Evolutionary conservation across 2,797 vertebrate species (phyloP), one percentile per base, ranked within the genome.

Genomic region (Petrocephalus schoutedeni): DNA sequence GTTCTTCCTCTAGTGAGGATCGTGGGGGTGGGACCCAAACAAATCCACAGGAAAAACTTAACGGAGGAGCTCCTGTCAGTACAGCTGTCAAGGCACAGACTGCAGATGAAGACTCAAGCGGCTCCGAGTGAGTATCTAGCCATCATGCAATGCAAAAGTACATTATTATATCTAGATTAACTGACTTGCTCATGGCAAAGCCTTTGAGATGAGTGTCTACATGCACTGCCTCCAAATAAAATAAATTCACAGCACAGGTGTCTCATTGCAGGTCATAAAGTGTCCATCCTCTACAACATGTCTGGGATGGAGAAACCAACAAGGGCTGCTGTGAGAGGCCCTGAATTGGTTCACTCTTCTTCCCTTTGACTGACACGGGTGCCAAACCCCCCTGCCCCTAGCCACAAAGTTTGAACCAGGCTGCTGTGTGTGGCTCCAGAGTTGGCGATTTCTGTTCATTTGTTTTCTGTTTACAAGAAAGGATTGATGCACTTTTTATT

Each of bases 41-140:
- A 91, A 89, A 92, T 56, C 91, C 94, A 3, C 95, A 94, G 51
- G 97, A 97, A 85, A 95, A 96, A 91, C 94, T 97, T 32, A 97
- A 97, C 0, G 96, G 96, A 0, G 93, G 96, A 4, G 93, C 93
- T 57, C 94, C 94, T 88, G 93, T 95, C 16, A 92, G 95, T 88
- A 93, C 97, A 95, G 97, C 95, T 93, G 96, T 97, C 94, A 96
- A 95, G 90, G 96, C 95, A 0, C 96, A 96, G 92, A 97, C 96
- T 0, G 96, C 96, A 90, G 97, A 98, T 0, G 97, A 97, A n/a
- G 97, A 99, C 93, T 99, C 98, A 0, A 98, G 98, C 0, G 97
- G 97, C 92, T 99, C 98, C 49, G 98, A 99, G 98, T 99, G 94
- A 98, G 97, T 97, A 77, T 84, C n/a, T 41, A 32, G n/a, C 21